These are phyloP conservation scores for Zaprionus camerounensis DNA, from an alignment of 1,140 invertebrate genomes.

Conservation along the genomic window DNA sequence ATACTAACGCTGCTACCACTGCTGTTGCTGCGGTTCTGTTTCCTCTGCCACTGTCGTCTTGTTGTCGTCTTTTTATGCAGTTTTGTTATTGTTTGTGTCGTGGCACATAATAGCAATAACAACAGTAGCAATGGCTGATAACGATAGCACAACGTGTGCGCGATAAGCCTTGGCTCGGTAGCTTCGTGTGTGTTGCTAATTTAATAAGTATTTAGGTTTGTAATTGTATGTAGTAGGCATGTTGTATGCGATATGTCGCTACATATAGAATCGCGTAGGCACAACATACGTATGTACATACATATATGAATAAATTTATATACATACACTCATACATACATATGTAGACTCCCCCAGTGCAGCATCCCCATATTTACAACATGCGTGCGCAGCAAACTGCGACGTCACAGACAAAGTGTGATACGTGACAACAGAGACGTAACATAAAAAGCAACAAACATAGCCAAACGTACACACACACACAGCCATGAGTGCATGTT, in stretches of 20 bases:
- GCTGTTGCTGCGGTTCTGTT: not conserved
- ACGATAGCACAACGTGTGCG: conserved; percentile 38
- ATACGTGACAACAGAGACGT: conserved; percentile 65
- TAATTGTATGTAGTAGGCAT: conserved; percentile 2
- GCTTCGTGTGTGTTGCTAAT: conserved; percentile 11
- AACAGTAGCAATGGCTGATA: conserved; percentile 23
- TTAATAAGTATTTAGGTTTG: not conserved
- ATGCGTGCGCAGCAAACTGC: conserved; percentile 21
- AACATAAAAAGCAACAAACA: conserved; percentile 33
- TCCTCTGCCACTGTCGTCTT: not conserved
- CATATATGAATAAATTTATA: not conserved
- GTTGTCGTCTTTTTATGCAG: conserved; percentile 14
- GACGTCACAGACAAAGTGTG: conserved; percentile 25
- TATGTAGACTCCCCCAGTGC: conserved; percentile 9
- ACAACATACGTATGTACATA: conserved; percentile 13
- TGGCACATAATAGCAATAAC: conserved; percentile 21
- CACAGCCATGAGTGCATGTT: conserved; percentile 10
- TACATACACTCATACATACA: conserved; percentile 7
- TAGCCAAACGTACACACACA: conserved; percentile 2
- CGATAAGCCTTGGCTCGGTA: conserved; percentile 25
- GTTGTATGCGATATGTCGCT: not conserved
- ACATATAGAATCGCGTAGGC: not conserved
- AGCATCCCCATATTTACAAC: conserved; percentile 33
- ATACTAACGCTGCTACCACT: not conserved
- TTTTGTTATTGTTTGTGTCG: conserved; percentile 44